phyloP scores from a whole-genome alignment of 1,140 invertebrate genomes.

The Ridgeia piscesae region DNA sequence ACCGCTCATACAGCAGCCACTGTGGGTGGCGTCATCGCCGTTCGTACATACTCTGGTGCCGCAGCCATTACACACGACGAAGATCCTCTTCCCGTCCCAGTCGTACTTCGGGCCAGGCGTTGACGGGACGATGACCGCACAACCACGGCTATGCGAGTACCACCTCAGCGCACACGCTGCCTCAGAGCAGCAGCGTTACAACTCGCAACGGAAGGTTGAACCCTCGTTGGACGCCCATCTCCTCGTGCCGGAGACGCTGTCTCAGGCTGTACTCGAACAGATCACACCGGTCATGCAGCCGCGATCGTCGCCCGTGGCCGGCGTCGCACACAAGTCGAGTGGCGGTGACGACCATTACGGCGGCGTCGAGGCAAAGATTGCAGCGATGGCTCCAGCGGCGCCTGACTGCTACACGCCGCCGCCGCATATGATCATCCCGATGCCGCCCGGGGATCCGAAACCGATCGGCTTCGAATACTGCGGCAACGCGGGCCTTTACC shows the following conservation, averaged over 20 bases:
- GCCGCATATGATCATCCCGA: neutral
- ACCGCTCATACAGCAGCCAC: neutral
- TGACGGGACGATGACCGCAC: neutral
- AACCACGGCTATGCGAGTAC: neutral
- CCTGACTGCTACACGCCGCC: neutral
- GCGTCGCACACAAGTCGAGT: neutral
- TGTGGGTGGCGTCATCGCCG: neutral
- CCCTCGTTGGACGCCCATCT: neutral
- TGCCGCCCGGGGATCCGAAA: neutral
- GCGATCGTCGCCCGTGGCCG: neutral
- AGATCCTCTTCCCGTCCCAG: neutral
- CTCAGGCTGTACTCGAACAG: neutral
- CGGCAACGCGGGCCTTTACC: neutral
- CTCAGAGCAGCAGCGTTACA: neutral
- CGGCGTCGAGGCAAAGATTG: neutral
- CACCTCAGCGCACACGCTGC: neutral
- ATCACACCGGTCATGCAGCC: neutral
- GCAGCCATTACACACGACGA: neutral
- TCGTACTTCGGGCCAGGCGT: neutral
- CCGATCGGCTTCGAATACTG: neutral
- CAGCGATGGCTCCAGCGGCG: neutral
- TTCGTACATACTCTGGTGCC: neutral
- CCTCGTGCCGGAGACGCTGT: neutral
- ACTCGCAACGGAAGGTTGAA: neutral
- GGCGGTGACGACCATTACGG: neutral